phyloP scores from a whole-genome alignment of 2,113 vertebrate genomes.

The Kryptolebias marmoratus region DNA sequence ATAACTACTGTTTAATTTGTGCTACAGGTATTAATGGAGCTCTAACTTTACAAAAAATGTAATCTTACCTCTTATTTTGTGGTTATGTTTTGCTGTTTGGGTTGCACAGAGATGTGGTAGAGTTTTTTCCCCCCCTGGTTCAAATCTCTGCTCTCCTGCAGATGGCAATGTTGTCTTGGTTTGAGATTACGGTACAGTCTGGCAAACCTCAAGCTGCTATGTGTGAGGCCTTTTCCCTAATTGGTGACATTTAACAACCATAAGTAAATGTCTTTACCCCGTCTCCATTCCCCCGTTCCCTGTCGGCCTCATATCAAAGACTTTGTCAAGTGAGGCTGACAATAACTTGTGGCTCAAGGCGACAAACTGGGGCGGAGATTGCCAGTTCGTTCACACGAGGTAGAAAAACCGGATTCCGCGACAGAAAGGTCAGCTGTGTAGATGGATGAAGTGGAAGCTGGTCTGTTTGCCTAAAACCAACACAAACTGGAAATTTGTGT shows the following conservation, averaged over 20 bases:
- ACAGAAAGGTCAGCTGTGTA: constrained; percentile 56
- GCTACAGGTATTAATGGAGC: no score
- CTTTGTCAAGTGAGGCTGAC: constrained; percentile 31
- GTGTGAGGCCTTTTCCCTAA: constrained; percentile 68
- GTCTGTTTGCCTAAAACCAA: constrained; percentile 79
- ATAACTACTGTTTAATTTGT: background rate
- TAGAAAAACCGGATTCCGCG: constrained; percentile 41
- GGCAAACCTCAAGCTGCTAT: background rate
- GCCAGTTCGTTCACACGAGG: constrained; percentile 5
- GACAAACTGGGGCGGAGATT: background rate
- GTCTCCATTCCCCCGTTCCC: constrained; percentile 37
- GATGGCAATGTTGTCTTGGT: constrained; percentile 78
- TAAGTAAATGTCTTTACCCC: constrained; percentile 53
- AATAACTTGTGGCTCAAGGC: constrained; percentile 28
- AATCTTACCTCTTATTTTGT: background rate
- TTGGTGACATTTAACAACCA: constrained; percentile 68
- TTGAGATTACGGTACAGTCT: constrained; percentile 7
- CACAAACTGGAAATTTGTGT: constrained; percentile 72
- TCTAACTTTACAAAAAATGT: background rate
- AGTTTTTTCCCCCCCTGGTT: background rate
- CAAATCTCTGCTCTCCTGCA: constrained; percentile 63
- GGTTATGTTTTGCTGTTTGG: constrained; percentile 6
- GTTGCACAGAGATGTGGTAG: background rate
- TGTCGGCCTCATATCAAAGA: constrained; percentile 55
- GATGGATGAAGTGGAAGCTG: constrained; percentile 75